These are phyloP conservation scores for Hyperoplus immaculatus DNA, from an alignment of 2,797 vertebrate species.

Conservation along the genomic window DNA sequence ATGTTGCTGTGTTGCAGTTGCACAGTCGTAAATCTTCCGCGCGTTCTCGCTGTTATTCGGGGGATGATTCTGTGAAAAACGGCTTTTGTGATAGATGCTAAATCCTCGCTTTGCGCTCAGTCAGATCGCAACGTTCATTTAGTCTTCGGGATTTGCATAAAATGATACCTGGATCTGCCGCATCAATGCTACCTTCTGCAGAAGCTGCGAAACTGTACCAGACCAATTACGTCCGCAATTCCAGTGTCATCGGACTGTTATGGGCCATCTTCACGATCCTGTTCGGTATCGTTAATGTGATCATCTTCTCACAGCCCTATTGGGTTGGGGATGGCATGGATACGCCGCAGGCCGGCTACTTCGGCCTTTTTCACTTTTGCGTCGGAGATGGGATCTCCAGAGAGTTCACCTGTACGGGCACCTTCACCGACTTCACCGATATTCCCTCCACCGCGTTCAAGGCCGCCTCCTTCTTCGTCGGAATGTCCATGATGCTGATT, in stretches of 20 bases:
- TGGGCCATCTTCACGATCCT: slow-evolving; percentile 98
- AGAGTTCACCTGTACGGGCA: slow-evolving; percentile 93
- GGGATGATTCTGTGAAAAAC: slow-evolving; percentile 22
- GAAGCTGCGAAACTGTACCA: slow-evolving; percentile 97
- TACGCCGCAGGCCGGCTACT: slow-evolving; percentile 96
- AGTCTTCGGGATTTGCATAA: slow-evolving; percentile 62
- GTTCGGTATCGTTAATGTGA: slow-evolving; percentile 97
- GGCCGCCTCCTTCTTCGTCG: slow-evolving; percentile 97
- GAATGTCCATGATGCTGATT: slow-evolving; percentile 96
- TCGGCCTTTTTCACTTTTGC: slow-evolving; percentile 97
- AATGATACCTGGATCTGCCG: slow-evolving; percentile 87
- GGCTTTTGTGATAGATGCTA: slow-evolving; percentile 35
- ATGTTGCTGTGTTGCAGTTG: slow-evolving; percentile 67
- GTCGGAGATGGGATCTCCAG: slow-evolving; percentile 91
- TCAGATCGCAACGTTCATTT: slow-evolving; percentile 44
- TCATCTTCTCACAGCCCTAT: slow-evolving; percentile 97
- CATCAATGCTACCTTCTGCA: slow-evolving; percentile 94
- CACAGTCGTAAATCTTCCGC: slow-evolving; percentile 34
- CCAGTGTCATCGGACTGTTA: slow-evolving; percentile 94
- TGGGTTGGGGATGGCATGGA: slow-evolving; percentile 97
- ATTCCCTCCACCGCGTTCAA: slow-evolving; percentile 95
- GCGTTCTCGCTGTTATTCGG: slow-evolving; percentile 8
- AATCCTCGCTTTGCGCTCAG: slow-evolving; percentile 46
- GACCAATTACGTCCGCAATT: slow-evolving; percentile 97
- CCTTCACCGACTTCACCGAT: slow-evolving; percentile 94